phyloP scores from a whole-genome alignment of 2,888 invertebrate species.

The Caenorhabditis virilis region DNA sequence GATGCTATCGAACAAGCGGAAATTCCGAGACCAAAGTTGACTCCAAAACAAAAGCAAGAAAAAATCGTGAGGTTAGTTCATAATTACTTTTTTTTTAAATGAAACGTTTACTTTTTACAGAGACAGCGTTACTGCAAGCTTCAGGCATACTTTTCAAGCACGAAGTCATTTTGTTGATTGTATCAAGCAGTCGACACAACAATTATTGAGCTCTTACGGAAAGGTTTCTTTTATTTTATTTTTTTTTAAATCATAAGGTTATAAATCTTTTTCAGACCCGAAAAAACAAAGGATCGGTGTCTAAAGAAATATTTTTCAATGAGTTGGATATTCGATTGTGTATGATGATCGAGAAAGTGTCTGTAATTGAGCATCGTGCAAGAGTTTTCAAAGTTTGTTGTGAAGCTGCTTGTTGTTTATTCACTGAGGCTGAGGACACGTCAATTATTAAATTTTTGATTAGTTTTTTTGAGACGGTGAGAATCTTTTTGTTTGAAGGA shows the following conservation, averaged over 20 bases:
- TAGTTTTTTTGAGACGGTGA: slow-evolving; percentile 9
- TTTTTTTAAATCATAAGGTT: not conserved
- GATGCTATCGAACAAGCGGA: not conserved
- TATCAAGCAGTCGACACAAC: not conserved
- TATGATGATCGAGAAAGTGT: slow-evolving; percentile 8
- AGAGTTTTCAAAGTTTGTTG: slow-evolving; percentile 15
- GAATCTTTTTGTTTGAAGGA: too few relatives aligned
- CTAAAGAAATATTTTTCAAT: slow-evolving; percentile 2
- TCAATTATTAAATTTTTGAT: slow-evolving; percentile 4
- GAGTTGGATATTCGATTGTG: slow-evolving; percentile 1
- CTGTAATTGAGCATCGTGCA: slow-evolving; percentile 18
- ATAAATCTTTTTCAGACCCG: not conserved
- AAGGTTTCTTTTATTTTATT: not conserved
- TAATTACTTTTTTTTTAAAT: too few relatives aligned
- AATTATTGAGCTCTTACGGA: not conserved
- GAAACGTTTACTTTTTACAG: not conserved
- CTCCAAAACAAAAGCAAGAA: too few relatives aligned
- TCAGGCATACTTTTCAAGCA: not conserved
- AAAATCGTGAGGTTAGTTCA: too few relatives aligned
- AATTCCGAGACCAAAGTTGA: not conserved
- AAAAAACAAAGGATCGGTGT: not conserved
- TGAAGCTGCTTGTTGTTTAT: not conserved
- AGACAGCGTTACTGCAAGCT: not conserved
- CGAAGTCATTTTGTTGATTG: not conserved
- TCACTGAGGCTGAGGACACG: not conserved